Conservation (phyloP, 2,113 vertebrate species). For the Macaca fascicularis region T2T-MFA8v1.1 NC_088391.1:82785501-82786000, state of each 20-base stretch:
- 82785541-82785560: not conserved
- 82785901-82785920: not conserved
- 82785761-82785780: not conserved
- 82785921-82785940: fast-evolving
- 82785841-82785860: not conserved
- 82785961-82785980: not conserved
- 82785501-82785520: not conserved
- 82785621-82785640: not conserved
- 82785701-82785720: not conserved
- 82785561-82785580: not conserved
- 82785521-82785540: too few species aligned
- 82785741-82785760: not conserved
- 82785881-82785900: not conserved
- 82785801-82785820: not conserved
- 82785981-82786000: not conserved
- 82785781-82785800: not conserved
- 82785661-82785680: not conserved
- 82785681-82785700: not conserved
- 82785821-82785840: not conserved
- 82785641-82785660: not conserved
- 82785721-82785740: not conserved
- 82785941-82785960: not conserved
- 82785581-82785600: not conserved
- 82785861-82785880: not conserved
- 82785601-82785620: not conserved